Base-by-base conservation (phyloP, 92 coral and sea anemone genomes). In the Blastomussa wellsi region DNA sequence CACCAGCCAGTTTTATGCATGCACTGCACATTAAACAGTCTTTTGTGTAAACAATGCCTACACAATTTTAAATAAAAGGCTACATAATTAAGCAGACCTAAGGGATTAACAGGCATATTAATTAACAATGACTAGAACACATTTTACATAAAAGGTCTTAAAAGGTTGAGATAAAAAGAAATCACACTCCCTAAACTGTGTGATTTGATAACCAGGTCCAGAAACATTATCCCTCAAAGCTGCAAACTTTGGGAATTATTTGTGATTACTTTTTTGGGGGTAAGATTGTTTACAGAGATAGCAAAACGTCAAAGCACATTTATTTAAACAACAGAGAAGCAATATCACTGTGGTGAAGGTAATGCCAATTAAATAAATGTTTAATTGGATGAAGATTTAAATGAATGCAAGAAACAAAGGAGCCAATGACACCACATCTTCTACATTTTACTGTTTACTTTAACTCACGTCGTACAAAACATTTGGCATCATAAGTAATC, bases 311-410 rank as follows among this genome's bases (percentile, higher is more conserved):
- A 74, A 32, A 67, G 60, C 75, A 42, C 72, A 29, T 39, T 74
- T 74, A 35, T 59, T 74, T 74, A 47, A 48, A 74, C 80, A 74
- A 75, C 74, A 74, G 70, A 66, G 47, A 73, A 41, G 72, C 64
- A 83, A 75, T 83, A 83, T 83, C 74, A 74, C 16, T 22, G 87
- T 55, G 74, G 74, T 33, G 42, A 57, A 74, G 33, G 11, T 75
- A 74, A 59, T 32, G 80, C 31, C 74, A 74, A 83, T 83, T 72
- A 83, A 83, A 75, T 57, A 57, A 83, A 74, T 75, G 74, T 74
- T 83, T 83, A 74, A 83, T 83, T 74, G 80, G 86, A 52, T 71
- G 86, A 82, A 52, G 71, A 72, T 55, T n/a, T n/a, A 38, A 71
- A 71, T 72, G 86, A 72, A 82, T 71, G 53, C 38, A 49, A 49